Base-by-base conservation (phyloP, 1,140 invertebrate species). In the Scaptodrosophila lebanonensis region DNA sequence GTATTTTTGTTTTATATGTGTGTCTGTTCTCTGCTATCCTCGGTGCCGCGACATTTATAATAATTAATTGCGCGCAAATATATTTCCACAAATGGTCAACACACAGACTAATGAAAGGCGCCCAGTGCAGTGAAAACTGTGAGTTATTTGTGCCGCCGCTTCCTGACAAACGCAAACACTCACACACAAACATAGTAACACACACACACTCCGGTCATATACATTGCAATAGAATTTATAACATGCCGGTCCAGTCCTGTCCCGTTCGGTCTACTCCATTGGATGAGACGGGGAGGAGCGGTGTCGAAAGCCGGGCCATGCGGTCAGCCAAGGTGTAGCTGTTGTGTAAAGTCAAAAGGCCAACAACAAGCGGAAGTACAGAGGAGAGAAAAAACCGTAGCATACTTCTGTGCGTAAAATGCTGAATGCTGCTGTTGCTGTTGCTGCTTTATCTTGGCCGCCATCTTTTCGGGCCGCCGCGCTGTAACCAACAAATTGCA, bases 31-130 rank as follows among this genome's bases (percentile, higher is more conserved):
- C 50, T 17, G 29, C 33, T 29, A 29, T 29, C 5, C 27, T 5
- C 27, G 5, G 9, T 29, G 27, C 27, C 9, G 27, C 75, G 75
- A 83, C 76, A 82, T 82, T 82, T 82, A 82, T 82, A 82, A 82
- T 82, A 82, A 82, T 82, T 82, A 82, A 82, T 82, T 82, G 76
- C 76, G 76, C 70, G 70, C 66, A 82, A 82, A 82, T 82, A 82
- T 82, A 82, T 76, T 76, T 70, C 54, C 75, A 66, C 58, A 76
- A 71, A 75, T 71, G 76, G 76, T 76, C 76, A 82, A 56, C 56
- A 40, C 61, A 22, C 42, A 45, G 13, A 45, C 63, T 73, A 73
- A 73, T 76, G 56, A 76, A 82, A 66, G 62, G 53, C 64, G 52
- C 49, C 45, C n/a, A n/a, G 35, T 30, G 25, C 48, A 54, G 11